Evolutionary conservation across 2,113 vertebrate species (phyloP).

Genomic region (Cephalopholis sonnerati): DNA sequence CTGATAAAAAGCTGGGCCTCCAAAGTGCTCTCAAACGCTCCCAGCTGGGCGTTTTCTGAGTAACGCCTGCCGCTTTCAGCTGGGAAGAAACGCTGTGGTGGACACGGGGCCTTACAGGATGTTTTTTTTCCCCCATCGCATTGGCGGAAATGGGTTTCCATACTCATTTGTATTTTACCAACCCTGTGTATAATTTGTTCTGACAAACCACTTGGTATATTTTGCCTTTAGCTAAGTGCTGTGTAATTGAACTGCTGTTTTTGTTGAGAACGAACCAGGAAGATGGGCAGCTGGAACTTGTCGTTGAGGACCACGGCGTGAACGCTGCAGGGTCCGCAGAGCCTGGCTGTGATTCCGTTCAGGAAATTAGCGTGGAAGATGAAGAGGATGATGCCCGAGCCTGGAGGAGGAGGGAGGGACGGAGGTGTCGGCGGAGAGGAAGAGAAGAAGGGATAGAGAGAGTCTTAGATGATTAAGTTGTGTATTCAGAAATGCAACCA

Average conservation of each 20-base stretch:
- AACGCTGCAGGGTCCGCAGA: constrained; percentile 95
- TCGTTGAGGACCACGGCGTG: constrained; percentile 97
- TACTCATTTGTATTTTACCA: neutral
- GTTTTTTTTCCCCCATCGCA: no score
- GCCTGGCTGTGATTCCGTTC: constrained; percentile 90
- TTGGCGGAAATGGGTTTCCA: no score
- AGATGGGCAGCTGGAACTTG: constrained; percentile 97
- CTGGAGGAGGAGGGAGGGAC: constrained; percentile 73
- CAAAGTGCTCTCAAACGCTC: no score
- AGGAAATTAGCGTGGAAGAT: constrained; percentile 95
- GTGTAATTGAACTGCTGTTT: neutral
- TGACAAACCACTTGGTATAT: neutral
- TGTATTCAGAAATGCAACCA: neutral
- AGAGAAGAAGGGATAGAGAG: neutral
- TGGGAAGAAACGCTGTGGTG: no score
- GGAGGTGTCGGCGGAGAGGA: neutral
- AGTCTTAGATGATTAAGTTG: neutral
- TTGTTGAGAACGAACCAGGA: constrained; percentile 86
- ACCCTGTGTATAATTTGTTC: neutral
- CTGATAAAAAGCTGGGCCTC: no score
- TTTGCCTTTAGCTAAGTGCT: neutral
- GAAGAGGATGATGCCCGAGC: constrained; percentile 94
- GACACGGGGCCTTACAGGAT: no score
- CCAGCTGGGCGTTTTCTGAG: no score
- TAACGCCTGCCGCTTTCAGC: no score